These are phyloP conservation scores for Thera obeliscata DNA, from an alignment of 2,888 invertebrate genomes.

Conservation along the genomic window DNA sequence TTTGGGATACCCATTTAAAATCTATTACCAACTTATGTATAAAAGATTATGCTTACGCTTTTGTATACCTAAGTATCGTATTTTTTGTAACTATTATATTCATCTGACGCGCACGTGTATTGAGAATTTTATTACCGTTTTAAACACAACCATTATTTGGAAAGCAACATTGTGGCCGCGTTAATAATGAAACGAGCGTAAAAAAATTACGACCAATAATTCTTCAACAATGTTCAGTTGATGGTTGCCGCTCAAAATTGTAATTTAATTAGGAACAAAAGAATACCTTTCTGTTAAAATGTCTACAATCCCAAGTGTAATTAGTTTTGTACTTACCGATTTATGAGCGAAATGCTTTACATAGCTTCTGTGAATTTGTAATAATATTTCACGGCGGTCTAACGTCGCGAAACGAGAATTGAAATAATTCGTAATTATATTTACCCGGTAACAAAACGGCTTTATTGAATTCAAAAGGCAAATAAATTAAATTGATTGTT, in stretches of 20 bases:
- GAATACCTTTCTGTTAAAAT: conserved; percentile 43
- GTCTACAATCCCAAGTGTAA: conserved; percentile 50
- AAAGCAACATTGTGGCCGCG: conserved; percentile 16
- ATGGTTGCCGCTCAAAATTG: conserved; percentile 45
- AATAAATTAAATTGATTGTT: no score
- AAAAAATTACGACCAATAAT: conserved; percentile 47
- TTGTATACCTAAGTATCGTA: not conserved
- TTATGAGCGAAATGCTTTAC: conserved; percentile 42
- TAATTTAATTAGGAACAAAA: conserved; percentile 70
- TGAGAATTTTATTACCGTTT: conserved; percentile 12
- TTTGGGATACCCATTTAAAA: no score
- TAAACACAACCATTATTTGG: conserved; percentile 1
- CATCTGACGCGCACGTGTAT: not conserved
- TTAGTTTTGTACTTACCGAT: conserved; percentile 51
- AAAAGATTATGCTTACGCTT: not conserved
- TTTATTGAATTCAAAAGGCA: not conserved
- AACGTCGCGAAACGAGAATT: conserved; percentile 19
- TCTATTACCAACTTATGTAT: no score
- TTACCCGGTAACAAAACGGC: not conserved
- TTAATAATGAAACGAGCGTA: conserved; percentile 46
- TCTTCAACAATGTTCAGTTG: conserved; percentile 42
- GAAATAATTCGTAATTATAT: conserved; percentile 4
- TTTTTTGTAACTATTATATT: not conserved
- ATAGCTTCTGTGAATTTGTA: conserved; percentile 42
- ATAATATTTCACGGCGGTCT: conserved; percentile 38